Evolutionary conservation across 2,797 vertebrate genomes (phyloP), one percentile per base, ranked within the genome.

Genomic region (Mus minutoides): DNA sequence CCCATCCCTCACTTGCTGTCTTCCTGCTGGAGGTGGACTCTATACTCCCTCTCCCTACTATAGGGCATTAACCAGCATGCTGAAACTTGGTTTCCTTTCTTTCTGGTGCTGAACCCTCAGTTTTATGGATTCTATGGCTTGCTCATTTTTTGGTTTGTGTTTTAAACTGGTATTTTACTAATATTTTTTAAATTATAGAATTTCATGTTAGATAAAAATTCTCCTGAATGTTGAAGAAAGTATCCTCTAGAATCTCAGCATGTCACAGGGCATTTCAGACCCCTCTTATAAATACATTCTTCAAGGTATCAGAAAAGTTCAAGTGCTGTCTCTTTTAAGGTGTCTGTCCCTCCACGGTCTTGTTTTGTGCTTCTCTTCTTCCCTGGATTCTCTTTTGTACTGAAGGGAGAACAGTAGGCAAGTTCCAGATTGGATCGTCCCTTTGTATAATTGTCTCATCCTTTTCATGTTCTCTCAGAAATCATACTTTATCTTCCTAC

Each of bases 131-230:
- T n/a, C 40, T 6, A 37, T 52, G 31, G 46, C 22, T 69, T 91
- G 19, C n/a, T 88, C 37, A 92, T 87, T 85, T 43, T 43, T 92
- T 95, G 67, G 58, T 85, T 67, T 90, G 58, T 91, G 56, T 37
- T 91, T n/a, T 69, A 58, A 40, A 21, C n/a, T 83, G 29, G 49
- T 14, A 82, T 49, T 43, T 94, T 69, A 60, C 52, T 62, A 79
- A 69, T 86, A 64, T 60, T 34, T 46, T 95, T 60, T 29, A 34
- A 89, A 62, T 37, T 77, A 75, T 13, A 92, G 40, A 92, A 85
- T 91, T 92, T 21, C 52, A 46, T 52, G 22, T 78, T 87, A 34
- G 24, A 69, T 24, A 75, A 80, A 86, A 86, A 77, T 93, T 90
- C 40, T 3, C 1, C n/a, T 88, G 52, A 82, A 69, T 49, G 52